These are phyloP conservation scores for Drosophila neonasuta DNA, from an alignment of 2,888 invertebrate genomes.

Conservation along the genomic window DNA sequence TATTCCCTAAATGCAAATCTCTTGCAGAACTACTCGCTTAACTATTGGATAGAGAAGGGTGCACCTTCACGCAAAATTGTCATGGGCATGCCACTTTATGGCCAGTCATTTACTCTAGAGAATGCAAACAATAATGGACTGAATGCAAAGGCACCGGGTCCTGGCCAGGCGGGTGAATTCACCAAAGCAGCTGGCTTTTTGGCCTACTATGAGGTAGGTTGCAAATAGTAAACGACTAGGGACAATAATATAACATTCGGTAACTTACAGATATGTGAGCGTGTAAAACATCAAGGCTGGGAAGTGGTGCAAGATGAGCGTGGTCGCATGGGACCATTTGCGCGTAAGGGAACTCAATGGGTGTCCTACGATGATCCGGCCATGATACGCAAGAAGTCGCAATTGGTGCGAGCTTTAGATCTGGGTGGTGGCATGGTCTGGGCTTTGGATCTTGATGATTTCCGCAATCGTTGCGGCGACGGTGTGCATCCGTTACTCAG, in stretches of 20 bases:
- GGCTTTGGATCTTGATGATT: conserved; percentile 95
- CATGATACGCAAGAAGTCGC: conserved; percentile 90
- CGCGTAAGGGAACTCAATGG: conserved; percentile 94
- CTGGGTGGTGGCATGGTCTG: conserved; percentile 95
- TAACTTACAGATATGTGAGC: conserved; percentile 88
- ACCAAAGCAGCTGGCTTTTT: conserved; percentile 93
- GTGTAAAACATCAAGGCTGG: conserved; percentile 90
- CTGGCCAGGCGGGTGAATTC: conserved; percentile 92
- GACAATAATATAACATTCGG: no score
- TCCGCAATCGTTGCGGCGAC: conserved; percentile 89
- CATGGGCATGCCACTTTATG: conserved; percentile 95
- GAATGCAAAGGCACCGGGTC: conserved; percentile 89
- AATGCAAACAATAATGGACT: conserved; percentile 86
- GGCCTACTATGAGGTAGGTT: conserved; percentile 91
- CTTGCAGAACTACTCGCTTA: conserved; percentile 90
- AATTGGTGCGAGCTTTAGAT: conserved; percentile 88
- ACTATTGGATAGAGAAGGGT: conserved; percentile 94
- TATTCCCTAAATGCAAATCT: not conserved
- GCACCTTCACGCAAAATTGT: conserved; percentile 91
- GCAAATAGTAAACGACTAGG: no score
- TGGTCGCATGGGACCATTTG: conserved; percentile 93
- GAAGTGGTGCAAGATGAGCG: conserved; percentile 90
- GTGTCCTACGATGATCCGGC: conserved; percentile 93
- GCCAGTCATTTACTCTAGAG: conserved; percentile 90
- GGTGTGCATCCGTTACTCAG: conserved; percentile 91